These are phyloP conservation scores for Theonella swinhoei DNA, from an alignment of 37 sponge, comb jelly and placozoan species.

Conservation along the genomic window DNA sequence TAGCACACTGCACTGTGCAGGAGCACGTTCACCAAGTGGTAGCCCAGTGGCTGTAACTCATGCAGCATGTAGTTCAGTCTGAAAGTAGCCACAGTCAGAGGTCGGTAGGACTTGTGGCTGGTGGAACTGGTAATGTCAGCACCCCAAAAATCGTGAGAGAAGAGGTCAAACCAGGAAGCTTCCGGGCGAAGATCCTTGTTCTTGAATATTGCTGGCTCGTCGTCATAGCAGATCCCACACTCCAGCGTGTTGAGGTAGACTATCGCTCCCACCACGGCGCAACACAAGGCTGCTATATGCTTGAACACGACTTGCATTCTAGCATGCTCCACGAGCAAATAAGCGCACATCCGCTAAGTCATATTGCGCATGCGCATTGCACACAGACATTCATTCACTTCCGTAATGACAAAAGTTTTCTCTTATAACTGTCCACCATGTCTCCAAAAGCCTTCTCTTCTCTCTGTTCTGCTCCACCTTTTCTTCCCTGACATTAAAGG, in stretches of 20 bases:
- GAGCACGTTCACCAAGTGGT: slow-evolving; percentile 84
- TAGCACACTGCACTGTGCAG: slow-evolving; percentile 68
- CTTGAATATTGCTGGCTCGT: slow-evolving; percentile 73
- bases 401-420: too few relatives aligned
- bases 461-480: not conserved
- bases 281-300: not conserved
- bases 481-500: not conserved
- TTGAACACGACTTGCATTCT: too few relatives aligned
- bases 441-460: slow-evolving; percentile 8
- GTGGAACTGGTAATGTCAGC: slow-evolving; percentile 68
- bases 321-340: too few relatives aligned
- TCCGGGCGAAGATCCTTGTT: slow-evolving; percentile 77
- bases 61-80: slow-evolving; percentile 79
- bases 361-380: too few relatives aligned
- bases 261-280: slow-evolving; percentile 23
- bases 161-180: slow-evolving; percentile 61
- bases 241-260: slow-evolving; percentile 75
- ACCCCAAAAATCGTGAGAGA: slow-evolving; percentile 94
- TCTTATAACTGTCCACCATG: slow-evolving; percentile 11
- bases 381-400: too few relatives aligned
- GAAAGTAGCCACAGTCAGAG: slow-evolving; percentile 81
- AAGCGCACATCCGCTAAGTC: too few relatives aligned
- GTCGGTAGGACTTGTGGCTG: slow-evolving; percentile 94
- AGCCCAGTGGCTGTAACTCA: slow-evolving; percentile 76
- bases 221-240: slow-evolving; percentile 83